phyloP scores from a whole-genome alignment of 2,113 vertebrate genomes.

The Oreochromis aureus region DNA sequence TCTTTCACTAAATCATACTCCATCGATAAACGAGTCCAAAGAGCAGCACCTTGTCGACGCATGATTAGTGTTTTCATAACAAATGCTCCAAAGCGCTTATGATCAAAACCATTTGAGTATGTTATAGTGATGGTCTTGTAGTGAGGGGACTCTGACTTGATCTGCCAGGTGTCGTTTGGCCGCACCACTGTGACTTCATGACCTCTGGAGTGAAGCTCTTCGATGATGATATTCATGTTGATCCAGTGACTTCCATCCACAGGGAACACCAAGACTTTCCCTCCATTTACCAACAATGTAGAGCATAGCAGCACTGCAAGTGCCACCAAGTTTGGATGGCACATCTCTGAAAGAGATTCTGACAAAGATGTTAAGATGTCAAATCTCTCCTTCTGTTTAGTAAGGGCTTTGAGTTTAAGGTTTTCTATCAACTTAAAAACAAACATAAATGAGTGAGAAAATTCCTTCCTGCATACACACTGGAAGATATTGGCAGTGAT shows the following conservation, averaged over 20 bases:
- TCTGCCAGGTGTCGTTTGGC: constrained; percentile 31
- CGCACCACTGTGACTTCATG: constrained; percentile 46
- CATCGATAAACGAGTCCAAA: constrained; percentile 7
- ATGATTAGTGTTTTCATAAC: background rate
- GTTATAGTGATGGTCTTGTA: constrained; percentile 30
- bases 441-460: background rate
- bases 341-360: constrained; percentile 38
- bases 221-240: constrained; percentile 55
- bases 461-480: background rate
- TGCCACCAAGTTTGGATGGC: background rate
- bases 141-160: constrained; percentile 33
- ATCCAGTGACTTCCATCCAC: too few relatives aligned
- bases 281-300: background rate
- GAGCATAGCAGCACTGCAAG: constrained; percentile 13
- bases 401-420: background rate
- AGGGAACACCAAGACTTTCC: constrained; percentile 57
- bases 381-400: background rate
- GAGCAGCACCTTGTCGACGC: background rate
- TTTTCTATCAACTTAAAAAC: background rate
- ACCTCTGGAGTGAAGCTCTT: constrained; percentile 50
- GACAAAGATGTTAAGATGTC: background rate
- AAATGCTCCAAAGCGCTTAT: background rate
- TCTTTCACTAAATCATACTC: background rate
- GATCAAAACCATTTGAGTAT: background rate
- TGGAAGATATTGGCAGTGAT: background rate